These are phyloP conservation scores for Ischnura elegans DNA, from an alignment of 2,888 invertebrate species.

Conservation along the genomic window DNA sequence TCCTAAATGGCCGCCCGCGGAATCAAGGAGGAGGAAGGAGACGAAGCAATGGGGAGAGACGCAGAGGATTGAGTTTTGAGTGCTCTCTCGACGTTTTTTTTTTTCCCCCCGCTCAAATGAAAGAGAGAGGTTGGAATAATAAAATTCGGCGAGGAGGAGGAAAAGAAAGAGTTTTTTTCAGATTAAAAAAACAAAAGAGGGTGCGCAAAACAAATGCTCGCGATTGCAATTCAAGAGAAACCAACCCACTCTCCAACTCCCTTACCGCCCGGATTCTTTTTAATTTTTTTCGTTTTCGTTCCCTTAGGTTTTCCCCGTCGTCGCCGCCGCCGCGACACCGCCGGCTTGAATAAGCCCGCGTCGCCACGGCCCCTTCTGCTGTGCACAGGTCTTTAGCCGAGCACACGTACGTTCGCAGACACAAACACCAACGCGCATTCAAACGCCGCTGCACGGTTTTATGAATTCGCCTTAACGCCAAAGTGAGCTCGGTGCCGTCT, in stretches of 20 bases:
- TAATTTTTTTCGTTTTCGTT: neutral
- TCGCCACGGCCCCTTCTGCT: constrained; percentile 47
- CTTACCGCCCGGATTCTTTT: neutral
- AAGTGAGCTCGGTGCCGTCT: constrained; percentile 33
- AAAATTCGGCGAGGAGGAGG: neutral
- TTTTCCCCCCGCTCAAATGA: constrained; percentile 25
- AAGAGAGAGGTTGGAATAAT: constrained; percentile 15
- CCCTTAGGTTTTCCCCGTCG: neutral
- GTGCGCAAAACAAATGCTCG: neutral
- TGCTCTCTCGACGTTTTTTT: constrained; percentile 17
- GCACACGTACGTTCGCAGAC: neutral
- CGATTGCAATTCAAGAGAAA: neutral
- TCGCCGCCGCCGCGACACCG: constrained; percentile 33
- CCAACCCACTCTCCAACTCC: neutral
- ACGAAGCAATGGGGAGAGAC: neutral
- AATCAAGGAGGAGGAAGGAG: constrained; percentile 28
- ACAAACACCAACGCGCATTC: neutral
- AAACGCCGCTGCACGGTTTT: neutral
- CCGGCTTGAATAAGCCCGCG: constrained; percentile 37
- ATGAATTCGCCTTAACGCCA: constrained; percentile 53
- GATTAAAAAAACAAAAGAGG: neutral
- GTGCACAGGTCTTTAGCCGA: constrained; percentile 56
- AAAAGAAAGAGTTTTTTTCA: too few relatives aligned
- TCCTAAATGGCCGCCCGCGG: constrained; percentile 24
- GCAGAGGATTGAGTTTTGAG: neutral